A percentile compares a stretch with the other conserved stretches of the same genome.
Conservation (phyloP, 1,140 invertebrate genomes). For the Philaenus spumarius region DNA sequence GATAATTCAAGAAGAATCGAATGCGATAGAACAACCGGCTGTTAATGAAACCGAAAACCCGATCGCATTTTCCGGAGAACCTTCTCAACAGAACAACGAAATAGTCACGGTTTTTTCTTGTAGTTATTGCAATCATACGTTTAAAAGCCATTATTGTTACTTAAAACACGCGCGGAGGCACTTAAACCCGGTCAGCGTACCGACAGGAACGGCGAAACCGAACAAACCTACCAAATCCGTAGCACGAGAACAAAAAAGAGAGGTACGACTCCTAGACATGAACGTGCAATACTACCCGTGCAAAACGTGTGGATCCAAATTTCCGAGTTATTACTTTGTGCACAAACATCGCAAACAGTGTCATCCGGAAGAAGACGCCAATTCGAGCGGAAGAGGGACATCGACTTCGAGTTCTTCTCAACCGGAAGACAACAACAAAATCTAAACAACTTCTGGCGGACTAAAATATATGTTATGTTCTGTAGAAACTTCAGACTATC, state of each 20-base stretch:
- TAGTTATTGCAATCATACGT: constrained; percentile 69
- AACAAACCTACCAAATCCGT: constrained; percentile 39
- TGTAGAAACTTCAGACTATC: too few relatives aligned
- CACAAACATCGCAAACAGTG: constrained; percentile 84
- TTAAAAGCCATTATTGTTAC: constrained; percentile 76
- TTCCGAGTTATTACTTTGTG: constrained; percentile 89
- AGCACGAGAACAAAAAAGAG: constrained; percentile 38
- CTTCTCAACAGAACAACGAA: constrained; percentile 20
- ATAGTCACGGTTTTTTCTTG: constrained; percentile 53
- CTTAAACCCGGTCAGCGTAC: constrained; percentile 44
- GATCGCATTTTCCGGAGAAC: constrained; percentile 21
- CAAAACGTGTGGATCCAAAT: constrained; percentile 85
- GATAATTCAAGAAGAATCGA: neutral
- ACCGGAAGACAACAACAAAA: too few relatives aligned
- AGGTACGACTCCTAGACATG: constrained; percentile 60
- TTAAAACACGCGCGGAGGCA: constrained; percentile 70
- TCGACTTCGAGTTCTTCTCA: constrained; percentile 32
- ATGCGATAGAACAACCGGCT: constrained; percentile 2
- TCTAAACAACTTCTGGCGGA: too few relatives aligned
- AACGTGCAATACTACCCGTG: constrained; percentile 89
- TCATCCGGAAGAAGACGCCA: constrained; percentile 51
- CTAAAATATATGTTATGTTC: too few relatives aligned
- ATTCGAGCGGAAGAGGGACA: constrained; percentile 36
- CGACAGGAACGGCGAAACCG: constrained; percentile 16
- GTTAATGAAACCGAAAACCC: constrained; percentile 25